These are phyloP conservation scores for Pemphigus obesinymphae DNA, from an alignment of 1,140 invertebrate species.

Conservation along the genomic window DNA sequence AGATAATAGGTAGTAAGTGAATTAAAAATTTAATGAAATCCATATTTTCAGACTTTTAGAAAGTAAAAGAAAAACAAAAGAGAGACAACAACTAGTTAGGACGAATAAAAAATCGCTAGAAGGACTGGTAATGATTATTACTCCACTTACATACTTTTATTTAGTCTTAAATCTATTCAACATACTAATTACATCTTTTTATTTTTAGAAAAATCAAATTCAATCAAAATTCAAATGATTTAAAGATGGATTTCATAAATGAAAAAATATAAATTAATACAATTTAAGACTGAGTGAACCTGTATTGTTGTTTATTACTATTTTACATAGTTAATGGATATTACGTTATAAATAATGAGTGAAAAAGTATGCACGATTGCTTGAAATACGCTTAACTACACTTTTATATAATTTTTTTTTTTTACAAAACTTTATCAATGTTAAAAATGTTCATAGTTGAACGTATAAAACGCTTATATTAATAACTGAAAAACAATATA, in stretches of 20 bases:
- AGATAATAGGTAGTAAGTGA: too few relatives aligned
- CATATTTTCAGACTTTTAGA: conserved; percentile 57
- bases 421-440: background rate
- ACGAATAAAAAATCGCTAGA: conserved; percentile 46
- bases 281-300: conserved; percentile 32
- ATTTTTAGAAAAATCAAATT: conserved; percentile 36
- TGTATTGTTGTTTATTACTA: background rate
- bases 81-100: conserved; percentile 55
- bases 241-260: background rate
- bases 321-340: background rate
- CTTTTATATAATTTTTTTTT: background rate
- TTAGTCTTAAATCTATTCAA: too few relatives aligned
- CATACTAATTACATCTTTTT: background rate
- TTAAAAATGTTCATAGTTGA: background rate
- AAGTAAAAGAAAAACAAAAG: conserved; percentile 59
- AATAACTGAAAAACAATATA: background rate
- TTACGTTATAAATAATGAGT: background rate
- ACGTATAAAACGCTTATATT: background rate
- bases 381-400: background rate
- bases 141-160: background rate
- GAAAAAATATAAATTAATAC: background rate
- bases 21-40: too few relatives aligned
- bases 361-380: background rate
- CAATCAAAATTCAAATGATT: conserved; percentile 35
- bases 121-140: conserved; percentile 46